Evolutionary conservation across 1,140 invertebrate species (phyloP), one percentile per base, ranked within the genome.

Genomic region (Drosophila pseudoobscura): DNA sequence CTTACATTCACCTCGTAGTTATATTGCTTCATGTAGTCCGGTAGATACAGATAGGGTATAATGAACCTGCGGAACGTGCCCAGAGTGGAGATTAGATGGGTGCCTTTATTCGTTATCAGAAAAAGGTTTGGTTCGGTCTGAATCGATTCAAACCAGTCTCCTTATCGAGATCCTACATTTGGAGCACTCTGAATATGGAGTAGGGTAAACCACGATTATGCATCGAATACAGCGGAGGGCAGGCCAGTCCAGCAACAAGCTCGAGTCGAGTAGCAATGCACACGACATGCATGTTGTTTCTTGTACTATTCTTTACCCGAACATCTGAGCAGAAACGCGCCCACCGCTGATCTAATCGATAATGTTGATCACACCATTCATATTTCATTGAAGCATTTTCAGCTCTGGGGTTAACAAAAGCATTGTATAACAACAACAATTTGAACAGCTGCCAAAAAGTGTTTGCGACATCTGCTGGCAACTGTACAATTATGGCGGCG

Each of bases 21-120:
- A 66, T 94, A 93, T 35, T 93, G 92, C 26, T 92, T 93, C 91
- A 95, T 93, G 82, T 94, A 94, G 59, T 97, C 96, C 46, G 95
- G 95, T 22, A 97, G 92, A 91, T 97, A 98, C 89, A 98, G 96
- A 92, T 98, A 98, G 39, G 96, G 96, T 51, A 97, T 95, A 76
- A 97, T 97, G 90, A 97, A 97, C 91, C 91, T 91, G 71, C 17
- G 63, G 54, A 56, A 47, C 52, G 31, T 68, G 45, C 51, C 54
- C 47, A 41, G 6, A 13, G 17, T 20, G 7, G 20, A 52, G 52
- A 66, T 75, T 55, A 47, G 49, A 24, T 8, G n/a, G 22, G 15
- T 26, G 24, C 24, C 24, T 26, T 5, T 26, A 26, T 4, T 26
- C 24, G 24, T 45, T 56, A 63, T 51, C 47, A 45, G 11, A 26